These are phyloP conservation scores for Patagioenas fasciata DNA, from an alignment of 2,113 vertebrate genomes.

Conservation along the genomic window DNA sequence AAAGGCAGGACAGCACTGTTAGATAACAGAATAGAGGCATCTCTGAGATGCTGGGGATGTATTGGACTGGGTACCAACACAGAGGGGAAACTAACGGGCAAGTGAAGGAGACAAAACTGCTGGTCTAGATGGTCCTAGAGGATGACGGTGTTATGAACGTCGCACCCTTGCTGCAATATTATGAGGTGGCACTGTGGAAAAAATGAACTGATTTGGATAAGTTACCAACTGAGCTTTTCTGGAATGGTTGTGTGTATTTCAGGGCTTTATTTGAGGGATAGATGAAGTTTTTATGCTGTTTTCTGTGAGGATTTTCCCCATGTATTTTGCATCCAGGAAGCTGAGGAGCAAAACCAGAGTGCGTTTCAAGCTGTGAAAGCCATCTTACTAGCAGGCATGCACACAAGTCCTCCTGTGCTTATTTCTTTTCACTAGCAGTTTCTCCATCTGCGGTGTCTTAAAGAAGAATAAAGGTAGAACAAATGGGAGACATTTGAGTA, in stretches of 20 bases:
- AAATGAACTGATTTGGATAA: background rate
- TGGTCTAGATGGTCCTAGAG: background rate
- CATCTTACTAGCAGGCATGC: background rate
- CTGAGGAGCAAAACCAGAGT: background rate
- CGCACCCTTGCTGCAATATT: background rate
- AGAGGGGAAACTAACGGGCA: background rate
- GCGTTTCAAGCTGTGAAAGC: constrained; percentile 27
- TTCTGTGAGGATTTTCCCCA: background rate
- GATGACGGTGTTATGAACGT: rapidly evolving
- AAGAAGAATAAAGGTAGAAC: background rate
- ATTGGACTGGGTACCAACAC: background rate
- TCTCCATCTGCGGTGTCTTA: background rate
- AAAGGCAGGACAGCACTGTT: too few relatives aligned
- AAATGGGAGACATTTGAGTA: constrained; percentile 20
- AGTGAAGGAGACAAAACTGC: background rate
- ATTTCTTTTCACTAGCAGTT: background rate
- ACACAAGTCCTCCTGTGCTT: background rate
- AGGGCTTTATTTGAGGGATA: background rate
- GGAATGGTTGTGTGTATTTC: background rate
- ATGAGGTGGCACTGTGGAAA: background rate
- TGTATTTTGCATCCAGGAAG: background rate
- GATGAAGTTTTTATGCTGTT: background rate
- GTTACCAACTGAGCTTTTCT: background rate
- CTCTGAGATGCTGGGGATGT: background rate
- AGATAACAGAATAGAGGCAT: background rate